Conservation (phyloP, 2,113 vertebrate species). For the Nematolebias whitei region DNA sequence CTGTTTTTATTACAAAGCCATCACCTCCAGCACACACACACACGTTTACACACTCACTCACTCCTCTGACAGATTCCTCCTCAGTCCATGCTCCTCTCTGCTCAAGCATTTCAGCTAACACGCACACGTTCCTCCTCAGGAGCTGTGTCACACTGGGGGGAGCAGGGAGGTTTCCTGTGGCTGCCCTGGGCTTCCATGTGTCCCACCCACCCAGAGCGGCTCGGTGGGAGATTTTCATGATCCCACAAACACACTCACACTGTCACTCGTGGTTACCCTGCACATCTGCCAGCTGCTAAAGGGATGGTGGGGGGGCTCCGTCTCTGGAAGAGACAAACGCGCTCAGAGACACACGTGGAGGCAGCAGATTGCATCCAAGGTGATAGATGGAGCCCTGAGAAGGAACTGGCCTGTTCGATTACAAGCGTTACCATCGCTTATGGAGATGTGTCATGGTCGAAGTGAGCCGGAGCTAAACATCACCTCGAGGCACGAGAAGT, state of each 20-base stretch:
- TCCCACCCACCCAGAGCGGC: slow-evolving; percentile 35
- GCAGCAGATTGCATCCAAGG: slow-evolving; percentile 71
- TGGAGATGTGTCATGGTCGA: slow-evolving; percentile 70
- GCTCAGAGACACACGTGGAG: slow-evolving; percentile 24
- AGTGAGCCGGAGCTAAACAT: slow-evolving; percentile 52
- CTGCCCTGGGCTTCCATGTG: slow-evolving; percentile 37
- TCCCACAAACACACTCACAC: slow-evolving; percentile 46
- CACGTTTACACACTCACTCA: slow-evolving; percentile 19
- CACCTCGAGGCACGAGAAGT: slow-evolving; percentile 62
- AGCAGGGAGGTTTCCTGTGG: slow-evolving; percentile 46
- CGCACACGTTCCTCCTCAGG: not conserved
- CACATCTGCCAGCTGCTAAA: slow-evolving; percentile 74
- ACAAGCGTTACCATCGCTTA: slow-evolving; percentile 74
- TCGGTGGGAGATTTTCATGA: slow-evolving; percentile 58
- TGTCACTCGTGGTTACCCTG: slow-evolving; percentile 54
- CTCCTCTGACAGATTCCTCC: slow-evolving; percentile 45
- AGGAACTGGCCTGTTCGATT: slow-evolving; percentile 71
- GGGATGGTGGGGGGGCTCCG: slow-evolving; percentile 29
- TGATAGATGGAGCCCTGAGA: slow-evolving; percentile 70
- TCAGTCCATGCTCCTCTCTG: slow-evolving; percentile 30
- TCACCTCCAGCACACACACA: slow-evolving; percentile 51
- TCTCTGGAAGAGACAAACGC: slow-evolving; percentile 27
- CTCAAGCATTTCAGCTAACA: slow-evolving; percentile 22
- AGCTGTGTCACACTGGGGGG: no score
- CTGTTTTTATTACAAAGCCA: slow-evolving; percentile 72